phyloP scores from a whole-genome alignment of 2,888 invertebrate species.

The Tetheella fluctuosa region DNA sequence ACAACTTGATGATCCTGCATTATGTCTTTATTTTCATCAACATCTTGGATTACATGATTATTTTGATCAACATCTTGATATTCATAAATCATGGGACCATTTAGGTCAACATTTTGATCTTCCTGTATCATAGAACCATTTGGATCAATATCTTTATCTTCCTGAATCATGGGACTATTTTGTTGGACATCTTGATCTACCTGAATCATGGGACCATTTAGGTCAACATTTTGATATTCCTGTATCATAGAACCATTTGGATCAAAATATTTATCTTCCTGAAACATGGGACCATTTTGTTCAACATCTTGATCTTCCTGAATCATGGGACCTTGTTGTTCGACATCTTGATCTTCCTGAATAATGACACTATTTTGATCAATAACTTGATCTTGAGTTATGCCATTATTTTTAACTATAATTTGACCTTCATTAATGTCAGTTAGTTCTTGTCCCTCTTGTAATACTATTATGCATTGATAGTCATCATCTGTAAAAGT shows the following conservation, averaged over 20 bases:
- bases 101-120: neutral
- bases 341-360: neutral
- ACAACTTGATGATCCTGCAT: neutral
- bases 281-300: neutral
- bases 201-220: neutral
- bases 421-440: slow-evolving; percentile 53
- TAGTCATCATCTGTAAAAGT: slow-evolving; percentile 71
- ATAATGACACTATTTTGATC: neutral
- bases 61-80: too few relatives aligned
- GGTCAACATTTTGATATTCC: neutral
- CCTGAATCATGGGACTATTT: slow-evolving; percentile 27
- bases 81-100: neutral
- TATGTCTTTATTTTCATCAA: neutral
- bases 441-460: slow-evolving; percentile 64
- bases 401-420: slow-evolving; percentile 30
- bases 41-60: too few relatives aligned
- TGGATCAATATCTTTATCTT: slow-evolving; percentile 50
- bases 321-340: neutral
- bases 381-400: neutral
- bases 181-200: neutral
- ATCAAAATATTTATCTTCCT: neutral
- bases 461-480: slow-evolving; percentile 74
- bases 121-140: neutral
- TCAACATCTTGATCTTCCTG: neutral
- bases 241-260: neutral